Evolutionary conservation across 2,888 invertebrate species (phyloP).

Genomic region (Aleiodes leptofemur): DNA sequence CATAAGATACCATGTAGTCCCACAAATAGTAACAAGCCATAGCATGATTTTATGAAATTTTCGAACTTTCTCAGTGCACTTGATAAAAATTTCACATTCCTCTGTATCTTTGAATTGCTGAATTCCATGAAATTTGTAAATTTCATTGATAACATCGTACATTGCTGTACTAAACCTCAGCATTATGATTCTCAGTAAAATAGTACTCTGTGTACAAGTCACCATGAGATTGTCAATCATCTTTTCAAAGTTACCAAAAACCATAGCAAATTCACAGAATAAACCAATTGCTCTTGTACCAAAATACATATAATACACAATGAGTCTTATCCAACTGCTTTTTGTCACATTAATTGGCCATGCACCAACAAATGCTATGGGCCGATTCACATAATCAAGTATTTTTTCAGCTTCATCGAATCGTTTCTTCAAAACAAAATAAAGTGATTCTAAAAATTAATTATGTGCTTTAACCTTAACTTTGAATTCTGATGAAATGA

Average conservation of each 20-base stretch:
- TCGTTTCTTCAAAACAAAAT: too few relatives aligned
- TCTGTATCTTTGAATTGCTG: slow-evolving; percentile 27
- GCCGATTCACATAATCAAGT: too few relatives aligned
- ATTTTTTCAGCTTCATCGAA: too few relatives aligned
- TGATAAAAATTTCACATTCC: slow-evolving; percentile 50
- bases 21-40: slow-evolving; percentile 29
- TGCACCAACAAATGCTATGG: neutral
- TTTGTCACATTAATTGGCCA: slow-evolving; percentile 20
- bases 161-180: too few relatives aligned
- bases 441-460: too few relatives aligned
- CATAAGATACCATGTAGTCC: slow-evolving; percentile 40
- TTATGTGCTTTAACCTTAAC: too few relatives aligned
- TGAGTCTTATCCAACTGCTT: neutral
- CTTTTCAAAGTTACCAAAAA: slow-evolving; percentile 35
- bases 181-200: too few relatives aligned
- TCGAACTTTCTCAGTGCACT: slow-evolving; percentile 45
- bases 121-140: slow-evolving; percentile 32
- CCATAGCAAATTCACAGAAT: slow-evolving; percentile 34
- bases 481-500: too few relatives aligned
- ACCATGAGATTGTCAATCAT: neutral
- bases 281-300: slow-evolving; percentile 34
- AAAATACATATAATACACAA: neutral
- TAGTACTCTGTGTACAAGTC: too few relatives aligned
- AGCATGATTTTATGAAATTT: slow-evolving; percentile 39
- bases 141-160: neutral